A percentile compares a stretch with the other conserved stretches of the same genome.
These are phyloP conservation scores for Apodemia mormo DNA, from an alignment of 2,888 invertebrate genomes.

Conservation along the genomic window DNA sequence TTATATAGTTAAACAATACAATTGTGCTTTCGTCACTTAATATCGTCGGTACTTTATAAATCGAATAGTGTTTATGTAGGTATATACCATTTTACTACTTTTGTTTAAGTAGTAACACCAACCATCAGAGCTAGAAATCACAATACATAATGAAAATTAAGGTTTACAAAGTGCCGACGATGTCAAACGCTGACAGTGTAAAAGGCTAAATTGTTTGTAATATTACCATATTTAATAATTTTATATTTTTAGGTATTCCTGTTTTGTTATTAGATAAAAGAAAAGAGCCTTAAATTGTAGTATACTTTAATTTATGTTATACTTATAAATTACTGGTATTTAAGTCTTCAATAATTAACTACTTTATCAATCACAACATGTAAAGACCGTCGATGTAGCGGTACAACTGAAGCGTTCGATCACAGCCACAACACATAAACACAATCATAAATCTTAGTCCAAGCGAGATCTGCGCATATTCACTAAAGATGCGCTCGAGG, in stretches of 20 bases:
- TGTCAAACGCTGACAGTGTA: no score
- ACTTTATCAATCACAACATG: conserved; percentile 56
- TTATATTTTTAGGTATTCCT: not conserved
- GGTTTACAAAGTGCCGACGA: no score
- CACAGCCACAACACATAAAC: conserved; percentile 72
- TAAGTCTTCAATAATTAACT: conserved; percentile 17
- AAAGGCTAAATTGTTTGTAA: not conserved
- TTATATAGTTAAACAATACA: no score
- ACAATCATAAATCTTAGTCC: conserved; percentile 53
- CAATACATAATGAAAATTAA: no score
- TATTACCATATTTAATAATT: not conserved
- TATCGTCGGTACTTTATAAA: no score
- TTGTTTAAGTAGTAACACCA: no score
- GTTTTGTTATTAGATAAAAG: not conserved
- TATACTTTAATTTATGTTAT: conserved; percentile 21
- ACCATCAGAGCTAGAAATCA: no score
- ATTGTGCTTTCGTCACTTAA: no score
- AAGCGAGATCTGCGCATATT: conserved; percentile 43
- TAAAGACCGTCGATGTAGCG: conserved; percentile 51
- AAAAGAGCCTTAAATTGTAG: conserved; percentile 10
- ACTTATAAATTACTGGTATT: conserved; percentile 16
- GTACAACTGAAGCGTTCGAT: conserved; percentile 56
- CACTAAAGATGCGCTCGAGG: conserved; percentile 49
- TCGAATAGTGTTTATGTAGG: no score
- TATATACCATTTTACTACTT: no score